Evolutionary conservation across 1,140 invertebrate genomes (phyloP), one percentile per base, ranked within the genome.

Genomic region (Megathymus violae): DNA sequence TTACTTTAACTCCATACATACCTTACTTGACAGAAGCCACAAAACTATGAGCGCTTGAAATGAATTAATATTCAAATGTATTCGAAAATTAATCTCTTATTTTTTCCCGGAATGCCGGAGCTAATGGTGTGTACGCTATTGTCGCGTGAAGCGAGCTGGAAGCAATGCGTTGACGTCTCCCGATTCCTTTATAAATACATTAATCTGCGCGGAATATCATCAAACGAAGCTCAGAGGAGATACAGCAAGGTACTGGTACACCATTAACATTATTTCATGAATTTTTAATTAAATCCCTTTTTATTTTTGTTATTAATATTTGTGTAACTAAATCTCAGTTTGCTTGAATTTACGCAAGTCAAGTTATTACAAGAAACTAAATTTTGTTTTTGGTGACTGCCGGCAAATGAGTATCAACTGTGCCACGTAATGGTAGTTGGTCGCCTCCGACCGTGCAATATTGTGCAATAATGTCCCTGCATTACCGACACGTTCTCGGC

Each of bases 151-250:
- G 67, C 80, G 69, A 75, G 62, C 40, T 67, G 84, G 72, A 76
- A 83, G 66, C 80, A 76, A 88, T 82, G 77, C 50, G 43, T 59
- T 89, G 85, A 87, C 87, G 87, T 85, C 76, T 67, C 51, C 27
- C 58, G 19, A 19, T 13, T 15, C 43, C 72, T 74, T 76, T 85
- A 88, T 88, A 89, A 86, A 84, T 79, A 71, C 72, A 63, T 52
- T 64, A 62, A 62, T 51, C 54, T 17, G 3, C 9, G 6, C 17
- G 10, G 27, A 67, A 41, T 34, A 48, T 44, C 40, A 31, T 69
- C 72, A 88, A 61, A 84, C 52, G 63, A 43, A n/a, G n/a, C n/a
- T 22, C 13, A 52, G 64, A 38, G 4, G 43, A 64, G 62, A 52
- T 62, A 69, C 25, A 16, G 68, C 62, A 51, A 64, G 50, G 43